Percentiles rank a stretch among this genome's conserved stretches.
Conservation (phyloP, 1,140 invertebrate genomes). For the Callitettix versicolor region DNA sequence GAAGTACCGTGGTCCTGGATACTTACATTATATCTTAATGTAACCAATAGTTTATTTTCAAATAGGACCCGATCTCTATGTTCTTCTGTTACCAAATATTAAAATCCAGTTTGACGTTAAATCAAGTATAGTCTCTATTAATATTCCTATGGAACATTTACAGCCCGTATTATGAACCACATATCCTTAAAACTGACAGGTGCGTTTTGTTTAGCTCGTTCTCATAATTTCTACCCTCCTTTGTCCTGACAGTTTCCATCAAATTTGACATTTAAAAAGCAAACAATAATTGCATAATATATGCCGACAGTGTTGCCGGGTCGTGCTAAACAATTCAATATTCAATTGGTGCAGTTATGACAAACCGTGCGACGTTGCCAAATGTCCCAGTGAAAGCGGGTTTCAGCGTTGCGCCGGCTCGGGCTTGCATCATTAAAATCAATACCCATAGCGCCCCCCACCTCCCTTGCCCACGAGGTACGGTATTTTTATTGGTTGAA, state of each 20-base stretch:
- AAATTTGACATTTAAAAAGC: neutral
- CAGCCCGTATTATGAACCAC: too few species aligned
- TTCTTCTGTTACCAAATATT: too few species aligned
- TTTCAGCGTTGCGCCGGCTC: neutral
- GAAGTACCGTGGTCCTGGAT: too few species aligned
- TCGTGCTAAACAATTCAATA: conserved; percentile 1
- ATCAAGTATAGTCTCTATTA: too few species aligned
- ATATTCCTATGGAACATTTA: too few species aligned
- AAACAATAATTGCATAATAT: neutral
- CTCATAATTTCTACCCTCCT: too few species aligned
- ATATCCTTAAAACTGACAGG: too few species aligned
- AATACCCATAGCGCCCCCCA: conserved; percentile 8
- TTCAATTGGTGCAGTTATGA: neutral
- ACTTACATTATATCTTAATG: too few species aligned
- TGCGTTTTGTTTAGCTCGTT: too few species aligned
- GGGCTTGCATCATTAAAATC: conserved; percentile 14
- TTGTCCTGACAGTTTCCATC: neutral
- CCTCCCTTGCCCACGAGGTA: neutral
- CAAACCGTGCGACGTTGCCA: neutral
- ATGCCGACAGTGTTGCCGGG: neutral
- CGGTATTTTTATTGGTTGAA: conserved; percentile 17
- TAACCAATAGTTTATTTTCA: too few species aligned
- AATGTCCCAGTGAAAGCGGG: neutral
- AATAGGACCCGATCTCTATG: too few species aligned
- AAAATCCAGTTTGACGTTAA: too few species aligned